Evolutionary conservation across 1,140 invertebrate genomes (phyloP), one percentile per base, ranked within the genome.

Genomic region (Odontomachus brunneus): DNA sequence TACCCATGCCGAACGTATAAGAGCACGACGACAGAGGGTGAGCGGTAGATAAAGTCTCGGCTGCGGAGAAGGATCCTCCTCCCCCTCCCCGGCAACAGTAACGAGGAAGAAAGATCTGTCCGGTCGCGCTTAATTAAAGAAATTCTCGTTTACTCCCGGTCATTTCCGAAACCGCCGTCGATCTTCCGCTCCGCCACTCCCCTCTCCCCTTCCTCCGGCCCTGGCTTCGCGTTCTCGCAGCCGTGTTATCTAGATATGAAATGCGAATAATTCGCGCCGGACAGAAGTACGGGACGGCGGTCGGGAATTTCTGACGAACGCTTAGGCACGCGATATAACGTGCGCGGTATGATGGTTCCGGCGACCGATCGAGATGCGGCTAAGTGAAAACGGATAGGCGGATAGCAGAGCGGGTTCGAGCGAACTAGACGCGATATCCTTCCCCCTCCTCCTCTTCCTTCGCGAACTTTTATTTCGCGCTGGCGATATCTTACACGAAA

Each of bases 111-210:
- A 76, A 72, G 53, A 51, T 82, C 44, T 51, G 59, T 62, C 38
- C 66, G 72, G 72, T 86, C 49, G 78, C 44, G 55, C 53, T 71
- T 85, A 89, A 89, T 89, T 87, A 89, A 89, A 85, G 81, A 84
- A 84, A 83, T 87, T 86, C 83, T 85, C 84, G 71, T 88, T 88
- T 88, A 87, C 72, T 66, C 44, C 53, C 72, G 24, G 44, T 14
- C 55, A 44, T 66, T 63, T 51, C 65, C 55, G 22, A 53, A 51
- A 63, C 26, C 67, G 71, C 29, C 66, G 60, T 51, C 59, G 44
- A 26, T 57, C 60, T 26, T 67, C 44, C 72, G 38, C 22, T 48
- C 19, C 55, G n/a, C 73, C 24, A 29, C 22, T 44, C 53, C 53
- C 55, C 76, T 80, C 51, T 26, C 66, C 73, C 66, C n/a, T n/a